Base-by-base conservation (phyloP, 2,888 invertebrate species). In the Cepaea hortensis region DNA sequence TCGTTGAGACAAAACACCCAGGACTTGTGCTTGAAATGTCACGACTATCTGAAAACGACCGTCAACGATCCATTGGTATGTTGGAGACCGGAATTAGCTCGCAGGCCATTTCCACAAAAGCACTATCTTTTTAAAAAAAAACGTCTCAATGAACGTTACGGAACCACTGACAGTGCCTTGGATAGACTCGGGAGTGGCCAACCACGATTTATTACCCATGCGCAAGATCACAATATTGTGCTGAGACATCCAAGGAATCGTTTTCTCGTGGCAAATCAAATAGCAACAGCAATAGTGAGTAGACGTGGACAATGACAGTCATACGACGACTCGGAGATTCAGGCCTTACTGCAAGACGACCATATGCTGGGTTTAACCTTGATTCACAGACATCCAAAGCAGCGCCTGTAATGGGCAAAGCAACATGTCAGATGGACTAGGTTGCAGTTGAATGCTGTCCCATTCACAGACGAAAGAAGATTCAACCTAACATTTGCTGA, bases 61-160 rank as follows among this genome's bases (percentile, higher is more conserved):
- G n/a, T 11, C 55, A n/a, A n/a, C n/a, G n/a, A n/a, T n/a, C n/a
- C n/a, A n/a, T n/a, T n/a, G n/a, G n/a, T n/a, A 77, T 77, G 77
- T 9, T 61, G n/a, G 55, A 55, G 55, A n/a, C 77, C 55, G 77
- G 77, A 77, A 61, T 77, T n/a, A 55, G 77, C 77, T 55, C 11
- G 55, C 2, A 55, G 55, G 77, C 55, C 55, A 77, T 77, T 77
- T 6, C n/a, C 77, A 77, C n/a, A 55, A 77, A n/a, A n/a, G 55
- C 55, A 77, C 55, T 77, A 6, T n/a, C 55, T 6, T n/a, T 55
- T 5, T n/a, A 72, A 50, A 55, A 77, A 55, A 23, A 3, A 55
- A 50, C 77, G n/a, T 55, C 55, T 77, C 55, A 77, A n/a, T 77
- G 77, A n/a, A 55, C 77, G 75, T 75, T 55, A 9, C 9, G n/a